These are phyloP conservation scores for Tor tambroides DNA, from an alignment of 2,113 vertebrate species.

Conservation along the genomic window DNA sequence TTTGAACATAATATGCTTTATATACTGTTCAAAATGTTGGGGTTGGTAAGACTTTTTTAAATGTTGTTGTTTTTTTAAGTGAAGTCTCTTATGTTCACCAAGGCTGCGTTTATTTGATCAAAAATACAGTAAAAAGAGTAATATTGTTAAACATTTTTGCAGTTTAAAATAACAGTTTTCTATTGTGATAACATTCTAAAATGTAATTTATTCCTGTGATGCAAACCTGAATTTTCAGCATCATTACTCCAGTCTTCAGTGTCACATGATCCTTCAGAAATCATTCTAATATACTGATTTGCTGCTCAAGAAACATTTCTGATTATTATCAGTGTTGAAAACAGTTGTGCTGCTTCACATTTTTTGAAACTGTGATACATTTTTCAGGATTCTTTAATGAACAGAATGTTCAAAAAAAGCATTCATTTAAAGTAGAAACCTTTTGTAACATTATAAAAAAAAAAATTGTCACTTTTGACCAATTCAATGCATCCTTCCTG, in stretches of 20 bases:
- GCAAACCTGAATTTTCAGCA: background rate
- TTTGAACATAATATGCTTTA: background rate
- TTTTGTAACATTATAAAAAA: background rate
- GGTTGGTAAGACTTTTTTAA: background rate
- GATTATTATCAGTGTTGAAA: background rate
- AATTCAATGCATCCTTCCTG: background rate
- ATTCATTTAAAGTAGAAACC: background rate
- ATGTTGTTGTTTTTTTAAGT: no score
- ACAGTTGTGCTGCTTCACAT: background rate
- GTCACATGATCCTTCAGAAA: background rate
- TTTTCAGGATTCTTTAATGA: background rate
- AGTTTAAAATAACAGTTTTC: no score
- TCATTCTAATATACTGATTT: background rate
- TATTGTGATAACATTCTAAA: no score
- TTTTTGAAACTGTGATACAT: background rate
- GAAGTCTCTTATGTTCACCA: no score
- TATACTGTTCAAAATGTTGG: background rate
- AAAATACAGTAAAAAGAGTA: no score
- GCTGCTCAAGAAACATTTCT: background rate
- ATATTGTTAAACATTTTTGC: no score
- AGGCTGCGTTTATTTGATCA: no score
- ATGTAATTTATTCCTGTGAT: background rate
- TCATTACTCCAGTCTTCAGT: background rate
- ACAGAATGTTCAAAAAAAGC: background rate
- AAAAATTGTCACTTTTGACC: background rate